These are phyloP conservation scores for Mechanitis mazaeus DNA, from an alignment of 2,888 invertebrate species.

Conservation along the genomic window DNA sequence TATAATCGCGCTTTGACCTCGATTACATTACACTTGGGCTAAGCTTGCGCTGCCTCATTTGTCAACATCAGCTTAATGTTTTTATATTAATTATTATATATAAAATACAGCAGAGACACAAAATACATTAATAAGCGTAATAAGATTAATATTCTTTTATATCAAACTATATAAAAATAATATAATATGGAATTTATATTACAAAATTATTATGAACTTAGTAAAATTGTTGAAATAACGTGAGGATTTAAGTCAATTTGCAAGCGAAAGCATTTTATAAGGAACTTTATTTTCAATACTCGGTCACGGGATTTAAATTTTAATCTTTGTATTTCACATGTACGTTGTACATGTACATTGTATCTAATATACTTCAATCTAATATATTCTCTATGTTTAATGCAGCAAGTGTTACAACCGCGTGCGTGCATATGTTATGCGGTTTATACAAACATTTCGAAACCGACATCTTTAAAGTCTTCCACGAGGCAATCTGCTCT, in stretches of 20 bases:
- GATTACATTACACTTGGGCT: no score
- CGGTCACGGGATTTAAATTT: slow-evolving; percentile 9
- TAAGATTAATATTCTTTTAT: no score
- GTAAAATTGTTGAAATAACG: slow-evolving; percentile 10
- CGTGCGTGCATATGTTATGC: slow-evolving; percentile 4
- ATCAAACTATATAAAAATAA: no score
- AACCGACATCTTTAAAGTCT: slow-evolving; percentile 13
- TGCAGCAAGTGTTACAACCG: background rate
- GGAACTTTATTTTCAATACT: slow-evolving; percentile 17
- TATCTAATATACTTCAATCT: background rate
- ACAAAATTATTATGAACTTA: slow-evolving; percentile 1
- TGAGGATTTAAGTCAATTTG: slow-evolving; percentile 16
- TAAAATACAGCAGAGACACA: background rate
- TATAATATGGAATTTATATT: background rate
- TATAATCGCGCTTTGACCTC: no score
- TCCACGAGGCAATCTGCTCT: slow-evolving; percentile 6
- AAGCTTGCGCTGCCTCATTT: background rate
- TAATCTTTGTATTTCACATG: slow-evolving; percentile 20
- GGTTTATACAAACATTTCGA: background rate
- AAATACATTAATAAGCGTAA: no score
- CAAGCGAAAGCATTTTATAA: slow-evolving; percentile 9
- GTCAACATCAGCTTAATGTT: background rate
- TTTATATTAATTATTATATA: background rate
- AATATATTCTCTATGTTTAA: background rate
- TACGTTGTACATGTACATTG: background rate